phyloP scores from a whole-genome alignment of 2,797 vertebrate genomes.

The Phataginus tricuspis region DNA sequence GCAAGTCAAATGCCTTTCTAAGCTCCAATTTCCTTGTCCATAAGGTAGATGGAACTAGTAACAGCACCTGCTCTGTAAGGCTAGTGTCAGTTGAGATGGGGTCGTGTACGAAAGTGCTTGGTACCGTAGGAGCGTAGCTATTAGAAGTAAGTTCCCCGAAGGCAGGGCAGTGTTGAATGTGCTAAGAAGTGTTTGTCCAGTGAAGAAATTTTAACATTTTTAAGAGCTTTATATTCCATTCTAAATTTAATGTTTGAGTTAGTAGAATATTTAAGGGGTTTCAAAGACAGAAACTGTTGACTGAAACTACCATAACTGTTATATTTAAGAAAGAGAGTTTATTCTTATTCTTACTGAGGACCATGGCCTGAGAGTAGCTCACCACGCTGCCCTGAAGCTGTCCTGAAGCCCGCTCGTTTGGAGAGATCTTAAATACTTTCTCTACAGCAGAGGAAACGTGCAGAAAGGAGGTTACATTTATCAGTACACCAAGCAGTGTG shows the following conservation, averaged over 20 bases:
- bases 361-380: no score
- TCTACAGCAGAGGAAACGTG: no score
- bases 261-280: neutral
- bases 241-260: constrained; percentile 32
- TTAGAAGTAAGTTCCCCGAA: neutral
- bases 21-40: neutral
- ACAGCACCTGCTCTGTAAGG: neutral
- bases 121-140: neutral
- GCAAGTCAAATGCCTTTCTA: neutral
- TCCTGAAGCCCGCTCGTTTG: no score
- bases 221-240: neutral
- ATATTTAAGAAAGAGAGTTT: no score
- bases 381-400: no score
- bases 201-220: constrained; percentile 3
- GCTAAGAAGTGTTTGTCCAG: neutral
- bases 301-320: no score
- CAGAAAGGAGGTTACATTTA: no score
- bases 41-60: neutral
- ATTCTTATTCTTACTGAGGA: no score
- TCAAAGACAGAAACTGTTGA: neutral
- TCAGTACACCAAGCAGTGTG: no score
- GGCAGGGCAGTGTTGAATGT: no score
- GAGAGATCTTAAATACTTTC: no score
- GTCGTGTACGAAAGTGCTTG: rapidly evolving
- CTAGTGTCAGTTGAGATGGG: neutral